These are phyloP conservation scores for Suricata suricatta DNA, from an alignment of 2,113 vertebrate species.

Conservation along the genomic window DNA sequence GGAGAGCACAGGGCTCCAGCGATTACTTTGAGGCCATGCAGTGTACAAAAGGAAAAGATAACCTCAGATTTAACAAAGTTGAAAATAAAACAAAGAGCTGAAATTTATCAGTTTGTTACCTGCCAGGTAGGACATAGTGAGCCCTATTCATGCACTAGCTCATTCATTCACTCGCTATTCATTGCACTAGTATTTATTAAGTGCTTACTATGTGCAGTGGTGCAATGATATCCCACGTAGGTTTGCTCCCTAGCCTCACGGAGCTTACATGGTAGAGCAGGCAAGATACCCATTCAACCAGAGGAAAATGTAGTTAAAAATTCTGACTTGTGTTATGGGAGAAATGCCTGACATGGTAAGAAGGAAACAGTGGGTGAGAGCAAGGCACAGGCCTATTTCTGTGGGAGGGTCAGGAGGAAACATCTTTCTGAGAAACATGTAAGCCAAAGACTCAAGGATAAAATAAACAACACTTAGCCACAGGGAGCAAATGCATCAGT, in stretches of 20 bases:
- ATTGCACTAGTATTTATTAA: background rate
- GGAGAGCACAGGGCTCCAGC: background rate
- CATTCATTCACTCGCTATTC: background rate
- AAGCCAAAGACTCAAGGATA: background rate
- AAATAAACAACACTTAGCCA: background rate
- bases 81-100: background rate
- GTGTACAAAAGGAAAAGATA: background rate
- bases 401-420: background rate
- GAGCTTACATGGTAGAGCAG: background rate
- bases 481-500: accelerated
- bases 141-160: background rate
- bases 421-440: background rate
- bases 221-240: background rate
- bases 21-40: background rate
- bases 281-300: background rate
- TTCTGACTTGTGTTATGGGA: background rate
- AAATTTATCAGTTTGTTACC: background rate
- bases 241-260: background rate
- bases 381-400: background rate
- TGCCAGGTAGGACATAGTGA: background rate
- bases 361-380: background rate
- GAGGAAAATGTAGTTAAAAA: background rate
- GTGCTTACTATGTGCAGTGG: background rate
- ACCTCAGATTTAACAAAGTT: background rate
- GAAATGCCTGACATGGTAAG: background rate